Evolutionary conservation across 1,140 invertebrate genomes (phyloP).

Genomic region (Trichonephila clavipes): DNA sequence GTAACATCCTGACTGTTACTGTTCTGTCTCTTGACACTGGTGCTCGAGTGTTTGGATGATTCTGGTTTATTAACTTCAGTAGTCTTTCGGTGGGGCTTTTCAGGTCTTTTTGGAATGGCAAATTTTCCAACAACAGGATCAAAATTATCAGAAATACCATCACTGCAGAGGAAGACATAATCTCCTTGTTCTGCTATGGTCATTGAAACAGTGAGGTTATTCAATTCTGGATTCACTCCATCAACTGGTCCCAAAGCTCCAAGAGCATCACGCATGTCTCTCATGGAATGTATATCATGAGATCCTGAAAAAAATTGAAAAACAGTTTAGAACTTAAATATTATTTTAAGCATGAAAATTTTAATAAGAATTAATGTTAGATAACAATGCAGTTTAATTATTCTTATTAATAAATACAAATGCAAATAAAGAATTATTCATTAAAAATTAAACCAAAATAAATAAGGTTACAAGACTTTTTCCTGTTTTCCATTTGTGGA

Average conservation of each 20-base stretch:
- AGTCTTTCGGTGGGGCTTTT: slow-evolving; percentile 64
- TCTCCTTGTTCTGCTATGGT: slow-evolving; percentile 91
- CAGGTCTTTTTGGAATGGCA: slow-evolving; percentile 84
- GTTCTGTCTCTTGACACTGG: slow-evolving; percentile 57
- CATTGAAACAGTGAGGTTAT: slow-evolving; percentile 94
- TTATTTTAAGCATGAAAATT: no score
- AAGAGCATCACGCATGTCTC: slow-evolving; percentile 95
- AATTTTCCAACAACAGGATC: slow-evolving; percentile 97
- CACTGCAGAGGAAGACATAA: slow-evolving; percentile 93
- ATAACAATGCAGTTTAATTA: no score
- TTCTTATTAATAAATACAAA: no score
- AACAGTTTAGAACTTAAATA: neutral
- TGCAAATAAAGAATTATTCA: no score
- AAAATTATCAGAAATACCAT: slow-evolving; percentile 96
- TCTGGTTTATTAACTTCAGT: neutral
- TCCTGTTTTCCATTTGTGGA: no score
- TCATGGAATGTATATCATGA: slow-evolving; percentile 93
- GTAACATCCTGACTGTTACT: slow-evolving; percentile 70
- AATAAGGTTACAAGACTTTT: no score
- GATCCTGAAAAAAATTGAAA: slow-evolving; percentile 84
- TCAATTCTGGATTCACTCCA: slow-evolving; percentile 92
- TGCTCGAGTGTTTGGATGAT: neutral
- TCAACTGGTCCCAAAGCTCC: slow-evolving; percentile 94
- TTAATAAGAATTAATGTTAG: no score
- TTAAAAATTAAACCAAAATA: no score